These are phyloP conservation scores for Drosophila kikkawai DNA, from an alignment of 1,140 invertebrate genomes.

Conservation along the genomic window DNA sequence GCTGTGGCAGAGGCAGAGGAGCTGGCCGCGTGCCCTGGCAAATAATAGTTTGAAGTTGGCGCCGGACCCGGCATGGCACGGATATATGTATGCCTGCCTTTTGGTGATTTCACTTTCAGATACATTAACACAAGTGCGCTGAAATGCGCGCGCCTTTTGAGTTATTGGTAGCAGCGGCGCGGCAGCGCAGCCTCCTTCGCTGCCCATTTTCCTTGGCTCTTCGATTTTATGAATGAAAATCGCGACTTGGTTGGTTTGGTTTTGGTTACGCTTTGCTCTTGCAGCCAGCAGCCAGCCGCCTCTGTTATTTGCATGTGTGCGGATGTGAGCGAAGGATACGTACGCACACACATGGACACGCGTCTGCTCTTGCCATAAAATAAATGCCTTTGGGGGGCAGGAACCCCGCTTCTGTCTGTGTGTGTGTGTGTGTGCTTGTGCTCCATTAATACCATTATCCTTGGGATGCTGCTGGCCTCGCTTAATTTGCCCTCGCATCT, in stretches of 20 bases:
- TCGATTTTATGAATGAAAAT: conserved; percentile 80
- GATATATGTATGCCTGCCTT: conserved; percentile 15
- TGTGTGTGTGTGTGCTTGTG: conserved; percentile 11
- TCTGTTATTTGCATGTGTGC: conserved; percentile 61
- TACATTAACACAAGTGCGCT: conserved; percentile 76
- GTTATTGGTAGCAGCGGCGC: conserved; percentile 67
- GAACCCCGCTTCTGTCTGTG: conserved; percentile 10
- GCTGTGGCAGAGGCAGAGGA: conserved; percentile 1
- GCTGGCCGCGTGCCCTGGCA: conserved; percentile 42
- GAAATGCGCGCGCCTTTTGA: conserved; percentile 75
- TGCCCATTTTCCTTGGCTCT: conserved; percentile 74
- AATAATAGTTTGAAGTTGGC: conserved; percentile 76
- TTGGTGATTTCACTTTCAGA: conserved; percentile 76
- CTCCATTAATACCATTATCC: conserved; percentile 65
- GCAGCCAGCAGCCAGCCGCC: conserved; percentile 27
- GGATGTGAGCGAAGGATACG: conserved; percentile 38
- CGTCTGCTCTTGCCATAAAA: conserved; percentile 62
- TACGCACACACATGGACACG: conserved; percentile 28
- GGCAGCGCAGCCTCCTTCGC: conserved; percentile 9
- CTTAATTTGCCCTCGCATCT: conserved; percentile 60
- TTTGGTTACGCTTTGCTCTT: conserved; percentile 57
- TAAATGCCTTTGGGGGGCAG: conserved; percentile 64
- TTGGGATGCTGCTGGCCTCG: conserved; percentile 45
- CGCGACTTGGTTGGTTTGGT: conserved; percentile 64
- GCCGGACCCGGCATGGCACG: conserved; percentile 57